These are phyloP conservation scores for Acestrorhynchus altus DNA, from an alignment of 2,797 vertebrate species.

Conservation along the genomic window DNA sequence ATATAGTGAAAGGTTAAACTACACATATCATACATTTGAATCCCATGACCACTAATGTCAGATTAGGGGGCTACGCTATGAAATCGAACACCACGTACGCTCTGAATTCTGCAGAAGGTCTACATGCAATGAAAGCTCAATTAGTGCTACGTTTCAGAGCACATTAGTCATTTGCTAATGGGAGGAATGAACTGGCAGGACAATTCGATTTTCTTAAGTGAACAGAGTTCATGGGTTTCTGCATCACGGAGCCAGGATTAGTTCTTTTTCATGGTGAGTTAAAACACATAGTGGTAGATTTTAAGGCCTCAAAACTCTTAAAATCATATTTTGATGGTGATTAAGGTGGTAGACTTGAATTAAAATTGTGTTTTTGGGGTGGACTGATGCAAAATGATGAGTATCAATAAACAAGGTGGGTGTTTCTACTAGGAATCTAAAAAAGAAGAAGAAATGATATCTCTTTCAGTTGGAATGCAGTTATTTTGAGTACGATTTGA, in stretches of 20 bases:
- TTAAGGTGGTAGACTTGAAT: neutral
- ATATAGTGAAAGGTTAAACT: too few species aligned
- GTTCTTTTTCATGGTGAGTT: too few species aligned
- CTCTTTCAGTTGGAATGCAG: too few species aligned
- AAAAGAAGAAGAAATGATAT: too few species aligned
- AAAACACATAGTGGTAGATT: neutral
- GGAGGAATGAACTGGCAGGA: neutral
- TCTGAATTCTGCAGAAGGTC: neutral
- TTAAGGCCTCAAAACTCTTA: neutral
- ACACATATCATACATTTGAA: neutral
- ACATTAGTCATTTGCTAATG: neutral
- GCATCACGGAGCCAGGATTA: neutral
- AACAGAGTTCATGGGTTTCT: neutral
- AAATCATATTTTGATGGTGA: neutral
- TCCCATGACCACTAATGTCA: neutral
- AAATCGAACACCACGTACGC: neutral
- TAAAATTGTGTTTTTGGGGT: neutral
- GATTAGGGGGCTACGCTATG: neutral
- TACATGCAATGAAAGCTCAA: neutral
- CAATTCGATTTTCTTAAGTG: neutral
- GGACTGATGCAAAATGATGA: neutral
- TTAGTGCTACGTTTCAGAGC: neutral
- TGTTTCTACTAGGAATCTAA: too few species aligned
- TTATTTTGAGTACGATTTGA: too few species aligned
- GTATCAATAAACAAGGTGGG: neutral